Conservation (phyloP, 2,797 vertebrate species). For the Schizopygopsis malacanthus region DNA sequence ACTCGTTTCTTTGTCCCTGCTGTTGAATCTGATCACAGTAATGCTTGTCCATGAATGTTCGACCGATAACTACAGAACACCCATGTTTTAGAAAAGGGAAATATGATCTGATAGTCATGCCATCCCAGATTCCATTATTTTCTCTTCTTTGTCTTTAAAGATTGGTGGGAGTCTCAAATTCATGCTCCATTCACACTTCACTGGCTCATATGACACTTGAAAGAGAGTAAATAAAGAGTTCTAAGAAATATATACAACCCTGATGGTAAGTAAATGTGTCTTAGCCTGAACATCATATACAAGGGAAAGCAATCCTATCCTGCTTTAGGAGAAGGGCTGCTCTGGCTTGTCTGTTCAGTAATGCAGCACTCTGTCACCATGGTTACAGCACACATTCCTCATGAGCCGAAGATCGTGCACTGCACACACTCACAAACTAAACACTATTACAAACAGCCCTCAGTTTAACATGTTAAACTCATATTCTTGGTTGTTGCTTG, state of each 20-base stretch:
- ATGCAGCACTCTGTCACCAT: slow-evolving; percentile 41
- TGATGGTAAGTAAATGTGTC: not conserved
- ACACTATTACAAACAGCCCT: not conserved
- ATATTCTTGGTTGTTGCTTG: not conserved
- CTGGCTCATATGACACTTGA: not conserved
- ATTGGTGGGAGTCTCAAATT: not conserved
- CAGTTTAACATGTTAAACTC: not conserved
- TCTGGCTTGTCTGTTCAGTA: not conserved
- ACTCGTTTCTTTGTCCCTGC: slow-evolving; percentile 6
- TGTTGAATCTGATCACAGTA: not conserved
- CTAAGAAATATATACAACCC: not conserved
- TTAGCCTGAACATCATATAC: not conserved
- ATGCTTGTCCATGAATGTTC: not conserved
- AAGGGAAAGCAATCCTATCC: slow-evolving; percentile 3
- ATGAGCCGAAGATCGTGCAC: not conserved
- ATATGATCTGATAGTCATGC: not conserved
- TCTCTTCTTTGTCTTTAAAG: not conserved
- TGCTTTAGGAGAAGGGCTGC: not conserved
- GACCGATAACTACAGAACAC: not conserved
- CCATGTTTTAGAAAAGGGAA: not conserved
- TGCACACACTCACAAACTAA: not conserved
- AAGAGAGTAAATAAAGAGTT: not conserved
- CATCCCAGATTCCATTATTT: not conserved
- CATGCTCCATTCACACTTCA: not conserved
- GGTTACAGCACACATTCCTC: slow-evolving; percentile 33